Percentiles rank a stretch among this genome's conserved stretches.
These are phyloP conservation scores for Hydrocynus forskahlii DNA, from an alignment of 2,797 vertebrate genomes.

Conservation along the genomic window DNA sequence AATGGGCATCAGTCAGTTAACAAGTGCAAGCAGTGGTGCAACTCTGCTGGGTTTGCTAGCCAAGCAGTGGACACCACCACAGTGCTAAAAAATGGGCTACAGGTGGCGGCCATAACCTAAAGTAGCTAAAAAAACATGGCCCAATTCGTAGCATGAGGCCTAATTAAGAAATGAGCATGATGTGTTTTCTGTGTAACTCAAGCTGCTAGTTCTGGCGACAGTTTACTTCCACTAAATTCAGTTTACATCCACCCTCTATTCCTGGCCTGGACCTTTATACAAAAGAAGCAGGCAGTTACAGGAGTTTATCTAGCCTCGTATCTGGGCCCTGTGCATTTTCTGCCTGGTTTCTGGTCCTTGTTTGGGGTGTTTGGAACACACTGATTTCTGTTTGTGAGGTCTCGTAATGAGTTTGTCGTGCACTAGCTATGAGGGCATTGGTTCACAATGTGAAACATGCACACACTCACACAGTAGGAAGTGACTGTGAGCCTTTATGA, in stretches of 20 bases:
- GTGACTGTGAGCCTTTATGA: background rate
- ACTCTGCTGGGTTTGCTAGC: background rate
- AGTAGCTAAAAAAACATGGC: background rate
- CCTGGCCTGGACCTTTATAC: slow-evolving; percentile 31
- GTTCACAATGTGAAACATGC: slow-evolving; percentile 9
- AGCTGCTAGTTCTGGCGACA: background rate
- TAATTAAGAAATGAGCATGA: background rate
- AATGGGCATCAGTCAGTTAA: background rate
- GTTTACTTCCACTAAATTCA: background rate
- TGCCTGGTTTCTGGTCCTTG: slow-evolving; percentile 43
- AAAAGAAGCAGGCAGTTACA: slow-evolving; percentile 16
- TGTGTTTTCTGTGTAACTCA: background rate
- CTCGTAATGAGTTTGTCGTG: slow-evolving; percentile 17
- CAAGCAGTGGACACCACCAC: background rate
- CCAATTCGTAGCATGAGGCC: background rate
- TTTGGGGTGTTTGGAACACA: slow-evolving; percentile 20
- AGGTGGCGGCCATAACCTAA: background rate
- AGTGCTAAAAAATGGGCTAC: background rate
- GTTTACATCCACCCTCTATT: background rate
- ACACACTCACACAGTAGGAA: background rate
- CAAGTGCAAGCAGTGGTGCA: background rate
- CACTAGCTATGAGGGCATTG: slow-evolving; percentile 10
- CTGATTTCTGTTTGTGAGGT: slow-evolving; percentile 47
- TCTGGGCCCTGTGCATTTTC: slow-evolving; percentile 27
- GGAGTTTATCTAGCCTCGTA: slow-evolving; percentile 40